A percentile compares a stretch with the other conserved stretches of the same genome.
Conservation (phyloP, 2,888 invertebrate species). For the Macaria liturata region DNA sequence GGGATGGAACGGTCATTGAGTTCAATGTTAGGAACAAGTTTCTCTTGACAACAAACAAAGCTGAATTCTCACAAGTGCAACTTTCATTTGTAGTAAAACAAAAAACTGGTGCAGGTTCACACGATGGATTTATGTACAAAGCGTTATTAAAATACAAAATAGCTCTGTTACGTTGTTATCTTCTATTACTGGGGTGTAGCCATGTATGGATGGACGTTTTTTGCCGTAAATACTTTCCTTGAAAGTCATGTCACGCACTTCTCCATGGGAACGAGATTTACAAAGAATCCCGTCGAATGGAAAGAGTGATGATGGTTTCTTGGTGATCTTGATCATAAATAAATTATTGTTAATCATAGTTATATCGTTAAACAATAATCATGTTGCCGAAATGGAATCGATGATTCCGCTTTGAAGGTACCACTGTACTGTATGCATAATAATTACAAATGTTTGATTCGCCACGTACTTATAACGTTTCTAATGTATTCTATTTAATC, state of each 20-base stretch:
- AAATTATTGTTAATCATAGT: no score
- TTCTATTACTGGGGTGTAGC: constrained; percentile 15
- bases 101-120: constrained; percentile 74
- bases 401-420: no score
- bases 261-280: constrained; percentile 44
- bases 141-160: constrained; percentile 51
- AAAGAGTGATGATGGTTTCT: no score
- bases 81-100: constrained; percentile 78
- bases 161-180: constrained; percentile 29
- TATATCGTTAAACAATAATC: no score
- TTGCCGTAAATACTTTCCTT: constrained; percentile 61
- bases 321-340: no score
- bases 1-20: constrained; percentile 44
- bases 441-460: no score
- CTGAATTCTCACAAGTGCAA: constrained; percentile 75
- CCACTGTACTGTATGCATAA: no score
- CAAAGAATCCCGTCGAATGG: no score
- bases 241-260: constrained; percentile 46
- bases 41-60: constrained; percentile 57
- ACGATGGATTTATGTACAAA: constrained; percentile 55
- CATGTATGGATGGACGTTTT: constrained; percentile 41
- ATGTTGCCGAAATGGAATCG: no score
- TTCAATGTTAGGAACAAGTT: constrained; percentile 72
- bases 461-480: no score
- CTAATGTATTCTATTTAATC: no score